These are phyloP conservation scores for Vireo altiloquus DNA, from an alignment of 2,113 vertebrate species.

Conservation along the genomic window DNA sequence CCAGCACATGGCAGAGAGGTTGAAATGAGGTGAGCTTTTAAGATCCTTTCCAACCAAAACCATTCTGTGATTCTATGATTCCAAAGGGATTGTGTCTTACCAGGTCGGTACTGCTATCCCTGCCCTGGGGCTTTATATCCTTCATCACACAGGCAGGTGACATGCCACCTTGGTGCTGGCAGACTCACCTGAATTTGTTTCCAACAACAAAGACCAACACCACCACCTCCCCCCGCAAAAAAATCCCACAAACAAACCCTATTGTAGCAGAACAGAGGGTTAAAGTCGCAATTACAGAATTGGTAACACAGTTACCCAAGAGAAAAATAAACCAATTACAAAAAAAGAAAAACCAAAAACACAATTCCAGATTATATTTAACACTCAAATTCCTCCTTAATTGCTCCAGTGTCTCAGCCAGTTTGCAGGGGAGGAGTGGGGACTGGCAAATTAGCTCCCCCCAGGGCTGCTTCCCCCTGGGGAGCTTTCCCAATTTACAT, in stretches of 20 bases:
- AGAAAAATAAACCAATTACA: conserved; percentile 53
- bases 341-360: neutral
- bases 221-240: accelerated
- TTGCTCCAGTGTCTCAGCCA: conserved; percentile 56
- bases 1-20: neutral
- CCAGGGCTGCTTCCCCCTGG: conserved; percentile 37
- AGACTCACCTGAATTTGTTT: neutral
- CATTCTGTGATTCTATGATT: neutral
- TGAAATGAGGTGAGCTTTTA: neutral
- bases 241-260: neutral
- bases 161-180: neutral
- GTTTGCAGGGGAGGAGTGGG: conserved; percentile 57
- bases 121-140: neutral
- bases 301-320: conserved; percentile 49
- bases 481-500: conserved; percentile 64
- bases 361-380: conserved; percentile 65
- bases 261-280: neutral
- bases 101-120: accelerated
- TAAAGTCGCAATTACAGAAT: conserved; percentile 18
- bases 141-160: neutral
- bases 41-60: neutral
- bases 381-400: conserved; percentile 62
- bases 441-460: conserved; percentile 58
- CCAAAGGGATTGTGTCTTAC: neutral
- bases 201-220: neutral